Evolutionary conservation across 2,888 invertebrate species (phyloP).

Genomic region (Hecatera dysodea): DNA sequence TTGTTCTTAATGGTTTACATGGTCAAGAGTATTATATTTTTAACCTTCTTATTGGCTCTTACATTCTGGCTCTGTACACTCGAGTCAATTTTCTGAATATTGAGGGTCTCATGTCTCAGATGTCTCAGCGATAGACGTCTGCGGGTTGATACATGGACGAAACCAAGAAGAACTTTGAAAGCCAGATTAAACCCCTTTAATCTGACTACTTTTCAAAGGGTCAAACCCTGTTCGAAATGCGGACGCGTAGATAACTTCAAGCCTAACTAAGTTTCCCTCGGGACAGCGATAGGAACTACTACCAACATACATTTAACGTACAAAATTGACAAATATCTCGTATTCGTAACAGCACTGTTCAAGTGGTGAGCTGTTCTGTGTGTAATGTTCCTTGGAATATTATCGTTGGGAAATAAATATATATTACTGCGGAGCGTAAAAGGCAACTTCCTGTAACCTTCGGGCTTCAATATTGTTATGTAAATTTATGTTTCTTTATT

Average conservation of each 20-base stretch:
- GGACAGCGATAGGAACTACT: constrained; percentile 36
- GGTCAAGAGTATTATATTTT: too few species aligned
- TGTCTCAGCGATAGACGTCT: not conserved
- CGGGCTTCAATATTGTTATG: constrained; percentile 70
- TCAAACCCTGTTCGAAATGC: constrained; percentile 59
- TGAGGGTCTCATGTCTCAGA: not conserved
- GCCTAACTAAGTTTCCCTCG: constrained; percentile 45
- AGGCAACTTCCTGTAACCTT: constrained; percentile 69
- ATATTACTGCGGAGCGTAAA: constrained; percentile 54
- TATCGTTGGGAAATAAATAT: constrained; percentile 42
- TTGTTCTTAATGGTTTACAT: too few species aligned
- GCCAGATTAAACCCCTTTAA: constrained; percentile 29
- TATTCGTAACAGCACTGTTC: constrained; percentile 25
- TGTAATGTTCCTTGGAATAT: constrained; percentile 40
- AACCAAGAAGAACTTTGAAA: constrained; percentile 28
- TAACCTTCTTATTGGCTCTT: not conserved
- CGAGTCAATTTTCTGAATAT: not conserved
- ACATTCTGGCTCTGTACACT: not conserved
- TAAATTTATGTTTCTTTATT: constrained; percentile 64
- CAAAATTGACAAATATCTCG: constrained; percentile 49
- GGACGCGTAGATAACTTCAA: constrained; percentile 58
- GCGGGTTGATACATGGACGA: constrained; percentile 7
- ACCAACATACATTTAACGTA: constrained; percentile 49
- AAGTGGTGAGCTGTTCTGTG: not conserved
- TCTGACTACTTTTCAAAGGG: too few species aligned